Percentiles rank a stretch among this genome's conserved stretches.
phyloP scores from a whole-genome alignment of 2,888 invertebrate species.

The Eueremaeus valkanovi region DNA sequence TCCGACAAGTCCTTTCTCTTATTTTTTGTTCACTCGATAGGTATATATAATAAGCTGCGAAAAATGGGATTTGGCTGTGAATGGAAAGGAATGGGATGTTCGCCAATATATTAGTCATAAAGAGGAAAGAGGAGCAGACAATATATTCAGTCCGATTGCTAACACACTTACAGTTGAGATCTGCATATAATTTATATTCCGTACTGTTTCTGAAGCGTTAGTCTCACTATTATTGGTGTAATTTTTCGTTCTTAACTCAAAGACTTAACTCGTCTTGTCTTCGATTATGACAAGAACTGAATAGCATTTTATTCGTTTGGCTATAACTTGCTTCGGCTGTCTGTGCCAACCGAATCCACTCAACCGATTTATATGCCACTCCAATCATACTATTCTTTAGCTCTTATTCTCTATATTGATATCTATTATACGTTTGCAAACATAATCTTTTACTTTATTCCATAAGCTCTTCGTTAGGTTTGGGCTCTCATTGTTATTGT shows the following conservation, averaged over 20 bases:
- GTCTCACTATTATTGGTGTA: background rate
- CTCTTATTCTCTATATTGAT: background rate
- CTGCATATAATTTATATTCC: background rate
- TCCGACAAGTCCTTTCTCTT: too few species aligned
- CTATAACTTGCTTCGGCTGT: background rate
- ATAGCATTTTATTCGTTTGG: background rate
- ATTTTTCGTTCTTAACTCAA: background rate
- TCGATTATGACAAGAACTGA: conserved; percentile 1
- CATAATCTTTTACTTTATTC: background rate
- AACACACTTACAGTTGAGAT: background rate
- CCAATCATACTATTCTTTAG: background rate
- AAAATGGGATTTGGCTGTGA: background rate
- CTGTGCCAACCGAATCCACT: background rate
- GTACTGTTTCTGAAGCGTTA: background rate
- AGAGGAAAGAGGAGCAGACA: background rate
- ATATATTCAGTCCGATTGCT: background rate
- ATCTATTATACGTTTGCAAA: background rate
- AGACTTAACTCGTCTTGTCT: background rate
- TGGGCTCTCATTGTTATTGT: background rate
- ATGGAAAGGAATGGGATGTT: background rate
- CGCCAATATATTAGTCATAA: background rate
- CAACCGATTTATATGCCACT: background rate
- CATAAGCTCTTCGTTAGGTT: background rate
- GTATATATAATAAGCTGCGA: background rate
- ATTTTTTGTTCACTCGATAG: too few species aligned